A percentile compares a stretch with the other conserved stretches of the same genome.
These are phyloP conservation scores for Drosophila cognata DNA, from an alignment of 2,888 invertebrate genomes.

Conservation along the genomic window DNA sequence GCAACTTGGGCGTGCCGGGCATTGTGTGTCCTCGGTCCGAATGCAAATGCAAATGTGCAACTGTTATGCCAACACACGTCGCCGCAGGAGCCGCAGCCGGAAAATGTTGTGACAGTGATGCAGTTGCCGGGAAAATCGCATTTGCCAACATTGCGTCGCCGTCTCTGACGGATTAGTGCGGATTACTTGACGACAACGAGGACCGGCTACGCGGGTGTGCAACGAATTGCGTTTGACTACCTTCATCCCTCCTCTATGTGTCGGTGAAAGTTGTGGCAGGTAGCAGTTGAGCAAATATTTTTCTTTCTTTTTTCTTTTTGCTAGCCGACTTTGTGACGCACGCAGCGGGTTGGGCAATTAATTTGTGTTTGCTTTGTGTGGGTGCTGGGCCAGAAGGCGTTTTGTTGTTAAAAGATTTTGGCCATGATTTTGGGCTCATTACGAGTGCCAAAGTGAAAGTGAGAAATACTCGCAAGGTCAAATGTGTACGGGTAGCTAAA, in stretches of 20 bases:
- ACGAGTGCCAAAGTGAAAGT: constrained; percentile 50
- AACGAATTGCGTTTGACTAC: constrained; percentile 13
- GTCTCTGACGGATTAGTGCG: constrained; percentile 72
- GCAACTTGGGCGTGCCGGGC: constrained; percentile 26
- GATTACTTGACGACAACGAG: constrained; percentile 46
- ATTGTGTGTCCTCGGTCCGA: constrained; percentile 23
- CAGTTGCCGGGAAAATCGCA: constrained; percentile 78
- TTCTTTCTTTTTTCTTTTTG: neutral
- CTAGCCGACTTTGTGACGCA: constrained; percentile 30
- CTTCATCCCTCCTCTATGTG: neutral
- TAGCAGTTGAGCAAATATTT: constrained; percentile 59
- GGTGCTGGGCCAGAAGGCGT: constrained; percentile 41
- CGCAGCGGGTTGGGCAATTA: constrained; percentile 38
- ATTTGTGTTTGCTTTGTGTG: constrained; percentile 6
- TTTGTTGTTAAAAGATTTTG: constrained; percentile 45
- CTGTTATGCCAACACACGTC: constrained; percentile 74
- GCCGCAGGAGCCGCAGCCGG: constrained; percentile 35
- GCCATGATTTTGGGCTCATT: constrained; percentile 21
- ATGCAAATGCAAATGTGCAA: constrained; percentile 70
- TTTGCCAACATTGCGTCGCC: constrained; percentile 72
- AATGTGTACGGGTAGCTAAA: neutral
- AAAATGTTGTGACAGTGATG: constrained; percentile 72
- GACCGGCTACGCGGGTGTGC: constrained; percentile 20
- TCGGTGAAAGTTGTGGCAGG: constrained; percentile 70
- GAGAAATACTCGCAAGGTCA: constrained; percentile 26